phyloP scores from a whole-genome alignment of 2,113 vertebrate species.

The Paracyprichromis sp. region DNA sequence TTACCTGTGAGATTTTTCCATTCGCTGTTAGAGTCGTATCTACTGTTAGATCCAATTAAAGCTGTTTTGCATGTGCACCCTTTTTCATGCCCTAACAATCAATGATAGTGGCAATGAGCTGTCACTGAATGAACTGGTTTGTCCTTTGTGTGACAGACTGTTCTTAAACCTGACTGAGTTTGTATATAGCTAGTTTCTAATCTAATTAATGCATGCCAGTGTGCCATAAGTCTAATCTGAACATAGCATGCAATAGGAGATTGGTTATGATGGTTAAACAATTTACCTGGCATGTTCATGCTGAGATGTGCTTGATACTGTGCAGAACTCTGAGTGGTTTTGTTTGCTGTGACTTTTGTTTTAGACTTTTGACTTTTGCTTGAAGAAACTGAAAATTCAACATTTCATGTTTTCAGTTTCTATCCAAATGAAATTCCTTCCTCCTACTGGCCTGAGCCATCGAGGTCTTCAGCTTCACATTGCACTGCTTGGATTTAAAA shows the following conservation, averaged over 20 bases:
- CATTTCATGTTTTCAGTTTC: not conserved
- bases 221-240: not conserved
- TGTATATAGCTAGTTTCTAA: not conserved
- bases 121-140: not conserved
- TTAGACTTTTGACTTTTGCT: not conserved
- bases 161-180: slow-evolving; percentile 6
- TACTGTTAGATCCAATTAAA: not conserved
- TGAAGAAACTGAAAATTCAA: not conserved
- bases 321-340: not conserved
- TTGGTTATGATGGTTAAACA: slow-evolving; percentile 37
- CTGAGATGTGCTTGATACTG: not conserved
- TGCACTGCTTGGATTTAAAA: not conserved
- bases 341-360: not conserved
- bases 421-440: not conserved
- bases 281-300: slow-evolving; percentile 7
- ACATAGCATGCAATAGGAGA: not conserved
- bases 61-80: not conserved
- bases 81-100: not conserved
- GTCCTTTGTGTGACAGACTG: not conserved
- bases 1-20: not conserved
- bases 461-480: not conserved
- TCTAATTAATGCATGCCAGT: not conserved
- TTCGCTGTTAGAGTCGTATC: not conserved
- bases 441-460: not conserved
- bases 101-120: not conserved